Evolutionary conservation across 2,888 invertebrate species (phyloP), one percentile per base, ranked within the genome.

Genomic region (Dendrolimus pini): DNA sequence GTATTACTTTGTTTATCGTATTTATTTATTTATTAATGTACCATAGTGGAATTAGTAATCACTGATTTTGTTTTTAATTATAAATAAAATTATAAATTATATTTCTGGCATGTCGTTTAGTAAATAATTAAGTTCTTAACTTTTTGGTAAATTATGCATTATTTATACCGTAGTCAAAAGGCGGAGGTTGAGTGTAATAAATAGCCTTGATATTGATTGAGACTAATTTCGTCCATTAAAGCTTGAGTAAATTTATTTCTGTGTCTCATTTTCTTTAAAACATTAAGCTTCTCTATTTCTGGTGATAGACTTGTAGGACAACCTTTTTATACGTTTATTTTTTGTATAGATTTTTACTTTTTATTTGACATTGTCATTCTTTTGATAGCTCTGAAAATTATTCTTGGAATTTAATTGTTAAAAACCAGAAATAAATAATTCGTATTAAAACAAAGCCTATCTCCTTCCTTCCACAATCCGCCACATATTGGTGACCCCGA

Each of bases 211-310:
- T 42, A 42, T 42, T 42, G 42, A 57, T 47, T 42, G 41, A 53
- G 41, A 54, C 54, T 59, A 56, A 61, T 61, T 61, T 61, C 63
- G 9, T 63, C 61, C 58, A 63, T 59, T 54, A 61, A 55, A 59
- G 59, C 63, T 60, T 61, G 63, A 58, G 55, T 63, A 54, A 63
- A 58, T 57, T 63, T 63, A 52, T 58, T 61, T 55, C 61, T 56
- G 41, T 61, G 56, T 60, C 60, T 61, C 56, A 60, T 61, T 61
- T 61, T 63, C 55, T 61, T 61, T 55, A 61, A 55, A 56, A 57
- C 54, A 12, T 55, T 59, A 54, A 63, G 58, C 7, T 61, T 62
- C 56, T 59, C 52, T 56, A 59, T 59, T 56, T 42, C 42, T 42
- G 42, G 42, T 42, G 1, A 42, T 42, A 42, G 42, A n/a, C n/a